A percentile compares a stretch with the other conserved stretches of the same genome.
Evolutionary conservation across 2,888 invertebrate genomes (phyloP).

Genomic region (Dolichopus griseipennis): DNA sequence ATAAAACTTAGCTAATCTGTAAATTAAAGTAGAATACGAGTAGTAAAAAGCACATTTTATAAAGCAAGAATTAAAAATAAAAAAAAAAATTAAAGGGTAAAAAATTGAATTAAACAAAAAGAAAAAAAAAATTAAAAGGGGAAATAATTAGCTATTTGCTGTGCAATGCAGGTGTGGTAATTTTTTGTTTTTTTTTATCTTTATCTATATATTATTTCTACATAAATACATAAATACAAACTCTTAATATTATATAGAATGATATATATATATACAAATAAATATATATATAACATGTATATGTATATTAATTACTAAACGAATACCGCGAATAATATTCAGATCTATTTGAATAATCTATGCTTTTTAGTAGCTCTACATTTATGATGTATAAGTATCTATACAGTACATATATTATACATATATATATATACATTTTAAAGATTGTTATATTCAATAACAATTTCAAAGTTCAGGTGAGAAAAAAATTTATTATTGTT

Average conservation of each 20-base stretch:
- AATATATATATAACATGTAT: too few relatives aligned
- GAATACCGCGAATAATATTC: too few relatives aligned
- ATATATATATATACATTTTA: background rate
- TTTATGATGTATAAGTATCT: too few relatives aligned
- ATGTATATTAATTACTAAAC: too few relatives aligned
- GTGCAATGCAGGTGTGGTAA: slow-evolving; percentile 3
- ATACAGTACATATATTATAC: too few relatives aligned
- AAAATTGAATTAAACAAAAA: background rate
- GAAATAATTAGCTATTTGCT: slow-evolving; percentile 4
- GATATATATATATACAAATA: too few relatives aligned
- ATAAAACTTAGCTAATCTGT: background rate
- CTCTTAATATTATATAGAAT: too few relatives aligned
- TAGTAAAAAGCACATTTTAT: background rate
- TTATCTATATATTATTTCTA: too few relatives aligned
- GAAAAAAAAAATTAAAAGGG: background rate
- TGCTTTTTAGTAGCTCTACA: too few relatives aligned
- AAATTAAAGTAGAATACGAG: background rate
- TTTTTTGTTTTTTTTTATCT: too few relatives aligned
- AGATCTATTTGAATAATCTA: too few relatives aligned
- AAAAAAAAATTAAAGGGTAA: background rate
- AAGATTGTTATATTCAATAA: background rate
- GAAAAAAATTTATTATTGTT: background rate
- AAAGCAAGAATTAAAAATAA: background rate
- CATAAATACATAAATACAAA: too few relatives aligned
- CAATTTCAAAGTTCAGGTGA: background rate